These are phyloP conservation scores for Hirtodrosophila cameraria DNA, from an alignment of 2,888 invertebrate species.

Conservation along the genomic window DNA sequence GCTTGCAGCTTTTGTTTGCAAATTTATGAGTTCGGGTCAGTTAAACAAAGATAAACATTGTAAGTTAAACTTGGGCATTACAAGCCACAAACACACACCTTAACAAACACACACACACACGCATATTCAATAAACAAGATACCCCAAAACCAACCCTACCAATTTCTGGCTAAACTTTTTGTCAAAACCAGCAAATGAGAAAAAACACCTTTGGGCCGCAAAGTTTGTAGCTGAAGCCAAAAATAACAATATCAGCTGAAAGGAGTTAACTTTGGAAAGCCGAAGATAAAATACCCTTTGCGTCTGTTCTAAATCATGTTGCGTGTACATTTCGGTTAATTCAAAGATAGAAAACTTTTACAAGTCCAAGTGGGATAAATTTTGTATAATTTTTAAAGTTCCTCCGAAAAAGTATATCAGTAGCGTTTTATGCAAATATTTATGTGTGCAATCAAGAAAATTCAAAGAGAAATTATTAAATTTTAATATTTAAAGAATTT, in stretches of 20 bases:
- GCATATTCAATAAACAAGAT: conserved; percentile 16
- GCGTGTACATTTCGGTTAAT: too few species aligned
- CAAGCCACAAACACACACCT: conserved; percentile 8
- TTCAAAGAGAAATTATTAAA: too few species aligned
- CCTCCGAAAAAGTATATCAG: too few species aligned
- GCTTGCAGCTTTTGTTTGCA: conserved; percentile 10
- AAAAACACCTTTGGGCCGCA: conserved; percentile 33
- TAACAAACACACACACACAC: neutral
- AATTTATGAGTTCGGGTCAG: conserved; percentile 58
- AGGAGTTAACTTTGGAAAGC: conserved; percentile 9
- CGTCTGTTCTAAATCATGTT: too few species aligned
- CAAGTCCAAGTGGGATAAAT: too few species aligned
- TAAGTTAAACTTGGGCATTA: conserved; percentile 36
- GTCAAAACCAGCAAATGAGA: conserved; percentile 17
- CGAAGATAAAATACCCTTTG: neutral
- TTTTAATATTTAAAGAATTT: too few species aligned
- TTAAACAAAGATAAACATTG: conserved; percentile 47
- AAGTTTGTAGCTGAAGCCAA: conserved; percentile 28
- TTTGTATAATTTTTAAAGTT: too few species aligned
- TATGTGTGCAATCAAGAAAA: too few species aligned
- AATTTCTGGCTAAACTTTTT: conserved; percentile 31
- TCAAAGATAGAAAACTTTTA: too few species aligned
- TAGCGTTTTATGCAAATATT: too few species aligned
- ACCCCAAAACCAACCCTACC: conserved; percentile 18
- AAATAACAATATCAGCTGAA: conserved; percentile 40